Evolutionary conservation across 2,888 invertebrate genomes (phyloP), one percentile per base, ranked within the genome.

Genomic region (Lapara coniferarum): DNA sequence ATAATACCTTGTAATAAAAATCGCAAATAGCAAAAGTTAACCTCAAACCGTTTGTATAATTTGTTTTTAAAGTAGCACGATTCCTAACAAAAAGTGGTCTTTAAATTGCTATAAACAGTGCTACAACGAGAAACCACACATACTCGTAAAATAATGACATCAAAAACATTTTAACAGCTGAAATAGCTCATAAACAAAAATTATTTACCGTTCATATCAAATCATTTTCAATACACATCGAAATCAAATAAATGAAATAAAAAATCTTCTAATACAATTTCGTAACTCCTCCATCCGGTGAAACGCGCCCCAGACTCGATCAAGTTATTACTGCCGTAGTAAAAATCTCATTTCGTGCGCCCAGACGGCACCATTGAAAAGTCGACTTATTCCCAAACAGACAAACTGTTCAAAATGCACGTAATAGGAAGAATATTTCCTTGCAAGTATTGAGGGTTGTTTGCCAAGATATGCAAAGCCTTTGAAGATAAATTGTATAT

Each of bases 271-370:
- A 79, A 81, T 78, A 79, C 74, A 74, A 81, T 80, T 85, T 78
- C 72, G 72, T 67, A 72, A 79, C 74, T 72, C 16, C 46, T 63
- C 59, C 59, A 59, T 49, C 49, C 49, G 63, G 46, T 49, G 63
- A 63, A 63, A 49, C 72, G 77, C 77, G 79, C 75, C 73, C 78
- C 75, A 80, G 79, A 84, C 81, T 80, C 82, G 74, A 81, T 78
- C 73, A 83, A 83, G 81, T 84, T 85, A 86, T 84, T 86, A 81
- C 84, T 80, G 79, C 79, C 70, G 80, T 80, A 81, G 82, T 85
- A 83, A 85, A 86, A 87, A 85, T 84, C 84, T 85, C 82, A 84
- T 85, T 85, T 80, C 80, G 73, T 72, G 72, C 71, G 74, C 70
- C 68, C 83, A 84, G 81, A 81, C 79, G 78, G 77, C 72, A 74